Conservation (phyloP, 2,888 invertebrate species). For the Melangyna quadrimaculata region DNA sequence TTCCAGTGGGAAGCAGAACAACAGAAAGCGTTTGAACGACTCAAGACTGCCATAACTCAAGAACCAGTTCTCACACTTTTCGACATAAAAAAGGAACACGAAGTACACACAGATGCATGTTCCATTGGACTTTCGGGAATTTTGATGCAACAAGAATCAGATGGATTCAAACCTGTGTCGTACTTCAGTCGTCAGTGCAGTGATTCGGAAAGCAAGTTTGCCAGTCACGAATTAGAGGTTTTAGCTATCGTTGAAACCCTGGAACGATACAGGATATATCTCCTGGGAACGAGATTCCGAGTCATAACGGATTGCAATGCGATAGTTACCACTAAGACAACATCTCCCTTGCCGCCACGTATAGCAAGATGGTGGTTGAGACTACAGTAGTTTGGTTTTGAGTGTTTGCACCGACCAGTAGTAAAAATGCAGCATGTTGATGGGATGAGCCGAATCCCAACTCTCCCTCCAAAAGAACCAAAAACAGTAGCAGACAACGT, state of each 20-base stretch:
- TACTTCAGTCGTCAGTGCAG: too few species aligned
- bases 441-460: slow-evolving; percentile 72
- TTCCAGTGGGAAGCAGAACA: too few species aligned
- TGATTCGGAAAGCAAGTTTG: too few species aligned
- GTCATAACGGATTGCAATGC: slow-evolving; percentile 70
- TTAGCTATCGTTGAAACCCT: too few species aligned
- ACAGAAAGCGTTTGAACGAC: too few species aligned
- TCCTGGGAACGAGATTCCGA: too few species aligned
- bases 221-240: too few species aligned
- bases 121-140: slow-evolving; percentile 32
- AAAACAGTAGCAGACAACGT: too few species aligned
- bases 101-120: slow-evolving; percentile 19
- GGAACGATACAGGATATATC: too few species aligned
- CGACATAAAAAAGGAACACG: slow-evolving; percentile 5
- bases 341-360: slow-evolving; percentile 73
- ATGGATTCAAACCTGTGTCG: too few species aligned
- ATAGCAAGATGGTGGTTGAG: slow-evolving; percentile 75
- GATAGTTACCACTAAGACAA: slow-evolving; percentile 73
- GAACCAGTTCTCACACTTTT: slow-evolving; percentile 6
- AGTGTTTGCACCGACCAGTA: slow-evolving; percentile 64
- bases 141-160: slow-evolving; percentile 23
- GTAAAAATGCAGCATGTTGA: slow-evolving; percentile 75
- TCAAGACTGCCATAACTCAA: too few species aligned
- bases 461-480: too few species aligned
- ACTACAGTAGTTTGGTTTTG: slow-evolving; percentile 71